Evolutionary conservation across 2,113 vertebrate species (phyloP), one percentile per base, ranked within the genome.

Genomic region (Perca schrenkii): DNA sequence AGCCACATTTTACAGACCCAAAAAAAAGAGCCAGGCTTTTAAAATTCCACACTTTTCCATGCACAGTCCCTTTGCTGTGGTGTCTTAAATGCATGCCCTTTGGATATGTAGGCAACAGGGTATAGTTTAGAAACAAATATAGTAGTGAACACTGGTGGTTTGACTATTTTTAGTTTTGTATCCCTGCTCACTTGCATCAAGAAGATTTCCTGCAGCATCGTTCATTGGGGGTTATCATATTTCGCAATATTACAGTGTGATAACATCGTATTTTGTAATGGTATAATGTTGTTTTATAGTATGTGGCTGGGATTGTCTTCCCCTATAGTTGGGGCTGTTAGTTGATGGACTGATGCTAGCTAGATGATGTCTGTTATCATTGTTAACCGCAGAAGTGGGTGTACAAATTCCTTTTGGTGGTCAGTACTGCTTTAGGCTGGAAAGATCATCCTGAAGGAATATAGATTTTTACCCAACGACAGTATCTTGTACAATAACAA

Each of bases 1-100:
- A 75, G 69, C 93, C 89, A 87, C 89, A 92, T 91, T 92, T 92
- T 89, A 91, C 58, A 82, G 70, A 85, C 71, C 56, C 28, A 36
- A 72, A 68, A 87, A 85, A 89, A 86, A 77, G 67, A 17, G 4
- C 22, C 7, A 21, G 52, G 52, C 64, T 83, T 86, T 89, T 56
- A 67, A 77, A 85, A 81, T 83, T 77, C 84, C 87, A 61, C 80
- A 80, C 79, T 60, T 82, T 85, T 90, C 76, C 83, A 67, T 36
- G 34, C 53, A 13, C 28, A 49, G 60, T 11, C 43, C 56, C 60
- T 92, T 88, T 88, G 80, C 84, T 92, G 89, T 83, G 92, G 92
- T 88, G 57, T 74, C 66, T 77, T 81, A 87, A 89, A 85, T 80
- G 71, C 36, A 72, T 15, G 68, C 17, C 77, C 54, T 74, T 57